Conservation (phyloP, 1,140 invertebrate species). For the Ips typographus region DNA sequence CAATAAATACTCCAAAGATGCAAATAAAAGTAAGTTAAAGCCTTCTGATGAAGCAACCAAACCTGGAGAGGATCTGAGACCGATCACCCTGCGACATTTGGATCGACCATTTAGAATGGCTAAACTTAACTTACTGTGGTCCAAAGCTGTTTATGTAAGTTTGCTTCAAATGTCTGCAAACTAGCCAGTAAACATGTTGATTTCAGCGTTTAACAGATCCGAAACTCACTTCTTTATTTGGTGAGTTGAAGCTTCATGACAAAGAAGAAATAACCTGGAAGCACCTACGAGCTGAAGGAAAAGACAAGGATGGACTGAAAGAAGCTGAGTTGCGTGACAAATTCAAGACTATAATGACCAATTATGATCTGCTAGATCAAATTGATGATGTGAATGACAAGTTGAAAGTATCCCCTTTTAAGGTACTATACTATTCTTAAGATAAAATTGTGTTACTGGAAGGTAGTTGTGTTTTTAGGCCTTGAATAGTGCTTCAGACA, state of each 20-base stretch:
- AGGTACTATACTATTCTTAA: conserved; percentile 1
- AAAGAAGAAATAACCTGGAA: conserved; percentile 87
- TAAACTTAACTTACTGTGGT: conserved; percentile 52
- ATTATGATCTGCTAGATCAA: conserved; percentile 79
- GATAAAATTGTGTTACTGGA: background rate
- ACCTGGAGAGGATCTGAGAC: conserved; percentile 36
- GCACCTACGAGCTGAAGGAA: conserved; percentile 75
- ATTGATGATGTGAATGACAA: conserved; percentile 68
- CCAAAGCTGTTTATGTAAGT: conserved; percentile 48
- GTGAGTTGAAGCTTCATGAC: conserved; percentile 88
- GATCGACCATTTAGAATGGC: conserved; percentile 51
- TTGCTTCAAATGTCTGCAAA: conserved; percentile 1
- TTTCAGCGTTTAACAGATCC: conserved; percentile 74
- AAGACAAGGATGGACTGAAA: conserved; percentile 83
- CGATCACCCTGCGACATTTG: conserved; percentile 47
- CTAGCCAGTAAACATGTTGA: background rate
- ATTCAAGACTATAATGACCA: conserved; percentile 77
- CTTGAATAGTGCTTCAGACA: conserved; percentile 60
- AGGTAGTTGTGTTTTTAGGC: conserved; percentile 18
- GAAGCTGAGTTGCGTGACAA: conserved; percentile 81
- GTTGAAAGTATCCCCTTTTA: conserved; percentile 38
- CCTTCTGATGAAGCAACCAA: conserved; percentile 8
- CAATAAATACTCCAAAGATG: conserved; percentile 48
- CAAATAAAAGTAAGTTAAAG: conserved; percentile 35
- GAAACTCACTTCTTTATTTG: conserved; percentile 83